Base-by-base conservation (phyloP, 2,888 invertebrate species). In the Ditula angustiorana region DNA sequence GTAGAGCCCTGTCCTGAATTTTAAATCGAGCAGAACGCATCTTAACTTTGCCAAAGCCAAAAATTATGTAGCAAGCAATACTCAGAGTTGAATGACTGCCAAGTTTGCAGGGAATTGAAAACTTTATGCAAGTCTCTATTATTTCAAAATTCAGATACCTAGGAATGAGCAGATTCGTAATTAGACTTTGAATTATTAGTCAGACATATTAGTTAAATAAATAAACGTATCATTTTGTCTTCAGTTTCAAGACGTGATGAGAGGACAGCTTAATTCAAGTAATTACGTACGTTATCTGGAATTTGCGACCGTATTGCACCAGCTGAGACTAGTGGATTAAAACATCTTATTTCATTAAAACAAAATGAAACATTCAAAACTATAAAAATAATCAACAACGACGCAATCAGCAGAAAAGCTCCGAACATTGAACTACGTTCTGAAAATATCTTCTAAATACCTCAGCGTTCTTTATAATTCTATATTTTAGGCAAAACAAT, bases 401-500 rank as follows among this genome's bases (percentile, higher is more conserved):
- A 24, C 46, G 11, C 8, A 19, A 41, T n/a, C 41, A 41, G 13
- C 1, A 28, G 8, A 49, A 49, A 46, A 13, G 13, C 26, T 26
- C 10, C 21, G 4, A 11, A 44, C 7, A 1, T 37, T 3, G 19
- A 19, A 10, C 19, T 8, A 8, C 41, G 19, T 10, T 26, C 53
- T 24, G 5, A 55, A 37, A 55, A 16, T 23, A 26, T 11, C 10
- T n/a, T 55, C 5, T 11, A 55, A 37, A 33, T 16, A n/a, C n/a
- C n/a, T 33, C 13, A 28, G 26, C 24, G 24, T 19, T 61, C 47
- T 33, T 13, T 61, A 47, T 47, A 55, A 55, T 47, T 61, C 4
- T 37, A 53, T 24, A 53, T 46, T 52, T 23, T 21, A 13, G 35
- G 21, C 26, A 37, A 28, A 55, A 56, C 61, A 61, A 61, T 21